Evolutionary conservation across 2,113 vertebrate species (phyloP), one percentile per base, ranked within the genome.

Genomic region (Anser cygnoides): DNA sequence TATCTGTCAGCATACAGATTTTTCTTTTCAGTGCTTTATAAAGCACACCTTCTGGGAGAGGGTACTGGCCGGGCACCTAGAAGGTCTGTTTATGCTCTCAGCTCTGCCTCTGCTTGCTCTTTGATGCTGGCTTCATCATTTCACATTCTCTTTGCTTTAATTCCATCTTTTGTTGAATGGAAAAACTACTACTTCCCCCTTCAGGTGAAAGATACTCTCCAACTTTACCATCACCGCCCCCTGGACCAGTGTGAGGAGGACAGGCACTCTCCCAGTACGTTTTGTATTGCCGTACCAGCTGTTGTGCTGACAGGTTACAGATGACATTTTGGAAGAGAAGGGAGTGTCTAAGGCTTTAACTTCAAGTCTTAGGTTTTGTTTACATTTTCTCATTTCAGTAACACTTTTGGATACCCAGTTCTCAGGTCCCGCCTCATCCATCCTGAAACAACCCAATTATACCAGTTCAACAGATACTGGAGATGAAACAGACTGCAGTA

Each of bases 401-500:
- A 84, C 46, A 79, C 66, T 91, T 46, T 9, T 43, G 49, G 77
- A 61, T 79, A 65, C 29, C 61, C 25, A 21, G 66, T 90, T 75
- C 66, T 95, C 71, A 63, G n/a, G 87, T 87, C 83, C 93, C 75
- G 8, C 49, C 82, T 89, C 67, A 63, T 73, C 87, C 90, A 54
- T 93, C 66, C 63, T 79, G 73, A 90, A 90, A 96, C 68, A 95
- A 63, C 67, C 84, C 80, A 77, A 87, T 79, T 95, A 67, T 72
- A 95, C 84, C 65, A 79, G 35, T 16, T 95, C 89, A 96, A 65
- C n/a, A 91, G 46, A 92, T 72, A 90, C 37, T 82, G 91, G 52
- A 93, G 89, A 68, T 72, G 89, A 91, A 96, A 84, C 71, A 92
- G 62, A 75, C 28, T 84, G 33, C 41, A 55, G 68, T 84, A 87